These are phyloP conservation scores for Phalacrocorax brasilianus DNA, from an alignment of 2,113 vertebrate genomes.

Conservation along the genomic window DNA sequence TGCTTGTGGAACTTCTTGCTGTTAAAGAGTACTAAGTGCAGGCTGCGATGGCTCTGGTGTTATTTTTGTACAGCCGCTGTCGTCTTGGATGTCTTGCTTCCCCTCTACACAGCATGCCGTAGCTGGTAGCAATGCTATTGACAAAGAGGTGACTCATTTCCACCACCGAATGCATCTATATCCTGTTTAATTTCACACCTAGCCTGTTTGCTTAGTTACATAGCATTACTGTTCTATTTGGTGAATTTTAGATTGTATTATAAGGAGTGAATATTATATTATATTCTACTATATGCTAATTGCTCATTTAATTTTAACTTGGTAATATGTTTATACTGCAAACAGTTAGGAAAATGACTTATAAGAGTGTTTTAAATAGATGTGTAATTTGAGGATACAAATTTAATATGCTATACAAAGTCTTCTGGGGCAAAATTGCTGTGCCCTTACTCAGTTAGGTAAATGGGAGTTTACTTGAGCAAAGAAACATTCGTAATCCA, in stretches of 20 bases:
- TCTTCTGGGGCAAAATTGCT: background rate
- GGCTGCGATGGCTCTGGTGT: background rate
- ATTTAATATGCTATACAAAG: background rate
- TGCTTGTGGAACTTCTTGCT: fast-evolving
- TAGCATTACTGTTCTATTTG: background rate
- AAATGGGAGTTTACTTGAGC: background rate
- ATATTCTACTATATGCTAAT: background rate
- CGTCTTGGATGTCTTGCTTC: background rate
- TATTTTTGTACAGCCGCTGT: background rate
- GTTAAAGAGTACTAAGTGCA: background rate
- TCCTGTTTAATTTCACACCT: slow-evolving; percentile 61
- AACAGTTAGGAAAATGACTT: slow-evolving; percentile 17
- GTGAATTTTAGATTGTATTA: background rate
- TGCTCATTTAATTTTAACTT: slow-evolving; percentile 37
- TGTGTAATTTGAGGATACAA: background rate
- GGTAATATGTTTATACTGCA: background rate
- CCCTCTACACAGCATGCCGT: background rate
- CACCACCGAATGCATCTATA: background rate
- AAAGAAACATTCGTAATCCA: background rate
- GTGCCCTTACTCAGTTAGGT: background rate
- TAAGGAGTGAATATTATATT: background rate
- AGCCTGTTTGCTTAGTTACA: slow-evolving; percentile 47
- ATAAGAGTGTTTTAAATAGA: background rate
- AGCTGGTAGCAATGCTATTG: background rate
- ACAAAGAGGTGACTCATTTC: slow-evolving; percentile 60